These are phyloP conservation scores for Acomys russatus DNA, from an alignment of 2,797 vertebrate species.

Conservation along the genomic window DNA sequence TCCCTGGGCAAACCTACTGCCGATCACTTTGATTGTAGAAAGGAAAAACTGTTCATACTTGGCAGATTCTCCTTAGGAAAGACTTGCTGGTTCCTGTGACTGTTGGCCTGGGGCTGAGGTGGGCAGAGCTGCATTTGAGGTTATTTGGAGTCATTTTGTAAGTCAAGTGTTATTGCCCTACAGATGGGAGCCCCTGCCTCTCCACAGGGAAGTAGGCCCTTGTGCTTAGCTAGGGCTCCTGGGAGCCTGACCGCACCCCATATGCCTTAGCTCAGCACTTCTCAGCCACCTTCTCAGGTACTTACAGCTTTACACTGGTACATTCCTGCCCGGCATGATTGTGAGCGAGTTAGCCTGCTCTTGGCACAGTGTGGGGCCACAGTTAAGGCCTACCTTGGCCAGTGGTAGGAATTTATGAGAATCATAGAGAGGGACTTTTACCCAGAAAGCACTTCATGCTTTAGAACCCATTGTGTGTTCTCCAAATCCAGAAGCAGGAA, in stretches of 20 bases:
- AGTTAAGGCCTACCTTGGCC: constrained; percentile 54
- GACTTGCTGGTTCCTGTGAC: constrained; percentile 45
- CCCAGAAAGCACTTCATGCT: constrained; percentile 27
- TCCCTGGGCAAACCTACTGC: constrained; percentile 61
- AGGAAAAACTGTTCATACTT: constrained; percentile 59
- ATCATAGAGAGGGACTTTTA: constrained; percentile 70
- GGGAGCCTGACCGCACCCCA: not conserved
- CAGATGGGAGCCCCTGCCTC: constrained; percentile 81
- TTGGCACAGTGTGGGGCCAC: not conserved
- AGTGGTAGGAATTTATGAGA: constrained; percentile 60
- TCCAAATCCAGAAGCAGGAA: constrained; percentile 57
- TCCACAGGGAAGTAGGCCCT: constrained; percentile 70
- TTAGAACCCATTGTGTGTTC: constrained; percentile 22
- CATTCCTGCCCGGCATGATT: too few species aligned
- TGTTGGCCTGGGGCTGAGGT: constrained; percentile 10
- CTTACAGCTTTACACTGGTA: not conserved
- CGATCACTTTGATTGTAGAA: constrained; percentile 57
- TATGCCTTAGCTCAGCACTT: not conserved
- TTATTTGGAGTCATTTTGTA: constrained; percentile 70
- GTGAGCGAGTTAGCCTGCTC: too few species aligned
- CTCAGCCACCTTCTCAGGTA: not conserved
- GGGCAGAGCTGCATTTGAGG: constrained; percentile 78
- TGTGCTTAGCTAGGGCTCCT: constrained; percentile 60
- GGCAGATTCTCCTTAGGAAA: constrained; percentile 68
- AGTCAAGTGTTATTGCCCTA: constrained; percentile 78